Evolutionary conservation across 2,888 invertebrate genomes (phyloP), one percentile per base, ranked within the genome.

Genomic region (Ariolimax columbianus): DNA sequence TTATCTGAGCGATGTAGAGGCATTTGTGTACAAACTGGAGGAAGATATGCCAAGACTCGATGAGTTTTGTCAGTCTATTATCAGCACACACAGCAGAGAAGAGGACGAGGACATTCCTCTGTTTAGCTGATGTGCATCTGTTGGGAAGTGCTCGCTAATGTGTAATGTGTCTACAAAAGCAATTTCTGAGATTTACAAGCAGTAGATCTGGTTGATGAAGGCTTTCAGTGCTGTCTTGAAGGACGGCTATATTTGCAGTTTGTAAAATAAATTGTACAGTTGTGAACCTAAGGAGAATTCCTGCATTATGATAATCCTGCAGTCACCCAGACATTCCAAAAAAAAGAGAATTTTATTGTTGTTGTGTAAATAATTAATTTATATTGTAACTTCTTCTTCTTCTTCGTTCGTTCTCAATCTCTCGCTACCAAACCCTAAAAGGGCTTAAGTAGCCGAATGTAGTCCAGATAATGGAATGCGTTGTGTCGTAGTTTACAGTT

Each of bases 61-160:
- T 40, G 85, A 85, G 38, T 85, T 85, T 43, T 85, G 85, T 72
- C 77, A 85, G 77, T 85, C 85, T 7, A 72, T 85, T 59, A 85
- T 85, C 47, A 82, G 82, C 59, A 40, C 82, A n/a, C 47, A 82
- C 77, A 85, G 85, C 33, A 73, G 73, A 40, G 85, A 85, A 63
- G 85, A 85, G 77, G 85, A 82, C 40, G 38, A 38, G 19, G 81
- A 38, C 3, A 59, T 43, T 55, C 55, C 77, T 17, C 7, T 85
- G 55, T 77, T 77, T 47, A 82, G 85, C 23, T 85, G 82, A 82
- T 77, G 30, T 30, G n/a, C 17, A 11, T 38, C 36, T n/a, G n/a
- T n/a, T n/a, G n/a, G n/a, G n/a, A n/a, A 7, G 36, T 68, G 19
- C 36, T 36, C 17, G 17, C 36, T 4, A 19, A n/a, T 63, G 9